Evolutionary conservation across 2,113 vertebrate genomes (phyloP), one percentile per base, ranked within the genome.

Genomic region (Gobio gobio): DNA sequence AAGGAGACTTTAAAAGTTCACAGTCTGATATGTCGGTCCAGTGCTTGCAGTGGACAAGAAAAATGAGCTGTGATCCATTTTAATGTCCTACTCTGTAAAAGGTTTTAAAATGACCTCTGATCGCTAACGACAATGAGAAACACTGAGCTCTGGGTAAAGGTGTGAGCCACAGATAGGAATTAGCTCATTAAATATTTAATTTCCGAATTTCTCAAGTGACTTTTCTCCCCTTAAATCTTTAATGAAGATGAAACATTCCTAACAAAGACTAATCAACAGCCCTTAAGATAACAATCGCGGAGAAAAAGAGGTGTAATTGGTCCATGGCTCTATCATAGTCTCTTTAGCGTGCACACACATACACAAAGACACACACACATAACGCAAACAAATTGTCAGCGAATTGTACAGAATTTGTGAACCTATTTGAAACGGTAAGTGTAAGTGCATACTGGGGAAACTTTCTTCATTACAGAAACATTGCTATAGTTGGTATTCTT

Each of bases 131-230:
- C 87, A 84, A 68, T 63, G 54, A 47, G 74, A 68, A 85, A 85
- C 83, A 68, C 87, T 77, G 82, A 85, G 87, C 82, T 81, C 86
- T 85, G 78, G 26, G 80, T 85, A 83, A 93, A 93, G 90, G 92
- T 92, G 92, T 86, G 86, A 86, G 89, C 88, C 87, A 83, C 59
- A 89, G 91, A 93, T 93, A 92, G 86, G 87, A 87, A 91, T 93
- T 92, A 94, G 89, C 89, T 92, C 79, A 87, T 91, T 93, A 91
- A 91, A 92, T 91, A 91, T 93, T 88, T 92, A 91, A 93, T 91
- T 92, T 91, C 85, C 22, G 88, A 91, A 87, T 88, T 91, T 88
- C 86, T 91, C 86, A 70, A 82, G 86, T 88, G 88, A 90, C 84
- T 90, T 91, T 91, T 89, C 85, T 86, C 79, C 66, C 83, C 85